phyloP scores from a whole-genome alignment of 2,888 invertebrate species.

The Andrena trimmerana region DNA sequence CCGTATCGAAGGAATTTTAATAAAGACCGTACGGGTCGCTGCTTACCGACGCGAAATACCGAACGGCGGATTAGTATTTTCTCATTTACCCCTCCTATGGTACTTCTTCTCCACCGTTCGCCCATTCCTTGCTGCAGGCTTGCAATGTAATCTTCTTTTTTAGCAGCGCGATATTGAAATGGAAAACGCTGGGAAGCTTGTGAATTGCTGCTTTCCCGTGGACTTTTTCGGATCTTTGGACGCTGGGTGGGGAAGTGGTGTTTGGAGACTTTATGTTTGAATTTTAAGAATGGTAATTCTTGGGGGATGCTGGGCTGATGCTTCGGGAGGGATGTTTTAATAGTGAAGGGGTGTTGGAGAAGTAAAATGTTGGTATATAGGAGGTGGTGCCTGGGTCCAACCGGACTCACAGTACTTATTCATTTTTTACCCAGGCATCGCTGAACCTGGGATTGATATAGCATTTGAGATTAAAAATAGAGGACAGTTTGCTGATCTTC shows the following conservation, averaged over 20 bases:
- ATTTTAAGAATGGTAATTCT: neutral
- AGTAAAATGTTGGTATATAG: too few species aligned
- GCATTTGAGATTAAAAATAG: neutral
- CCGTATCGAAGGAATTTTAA: slow-evolving; percentile 63
- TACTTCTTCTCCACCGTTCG: neutral
- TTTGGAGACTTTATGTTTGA: neutral
- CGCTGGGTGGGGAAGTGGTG: neutral
- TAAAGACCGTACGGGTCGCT: slow-evolving; percentile 49
- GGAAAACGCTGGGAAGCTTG: neutral
- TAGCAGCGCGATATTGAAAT: neutral
- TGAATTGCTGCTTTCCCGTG: neutral
- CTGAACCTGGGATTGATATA: too few species aligned
- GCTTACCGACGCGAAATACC: slow-evolving; percentile 24
- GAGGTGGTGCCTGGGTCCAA: too few species aligned
- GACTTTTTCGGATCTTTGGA: neutral
- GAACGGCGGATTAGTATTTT: slow-evolving; percentile 2
- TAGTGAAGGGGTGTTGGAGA: neutral
- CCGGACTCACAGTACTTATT: too few species aligned
- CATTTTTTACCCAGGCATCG: too few species aligned
- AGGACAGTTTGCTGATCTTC: neutral
- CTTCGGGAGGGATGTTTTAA: neutral
- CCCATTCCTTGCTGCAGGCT: neutral
- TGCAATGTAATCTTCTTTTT: neutral
- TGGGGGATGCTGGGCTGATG: neutral
- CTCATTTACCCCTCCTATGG: neutral